Percentiles rank a stretch among this genome's conserved stretches.
phyloP scores from a whole-genome alignment of 2,113 vertebrate genomes.

The Condylura cristata region DNA sequence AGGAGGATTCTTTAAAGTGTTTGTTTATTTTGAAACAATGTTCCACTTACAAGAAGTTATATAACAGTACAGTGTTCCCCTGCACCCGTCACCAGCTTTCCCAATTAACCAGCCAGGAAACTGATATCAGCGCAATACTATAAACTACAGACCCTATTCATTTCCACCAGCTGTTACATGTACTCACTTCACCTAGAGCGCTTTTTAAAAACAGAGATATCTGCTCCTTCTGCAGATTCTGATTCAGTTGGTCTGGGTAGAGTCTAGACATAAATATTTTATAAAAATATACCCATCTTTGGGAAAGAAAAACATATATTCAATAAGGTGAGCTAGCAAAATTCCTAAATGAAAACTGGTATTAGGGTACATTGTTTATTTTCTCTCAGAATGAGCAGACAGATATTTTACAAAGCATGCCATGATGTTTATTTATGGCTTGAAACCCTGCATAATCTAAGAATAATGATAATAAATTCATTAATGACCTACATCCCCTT shows the following conservation, averaged over 20 bases:
- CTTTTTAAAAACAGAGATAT: neutral
- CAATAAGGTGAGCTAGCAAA: neutral
- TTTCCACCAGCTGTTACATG: neutral
- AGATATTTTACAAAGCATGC: neutral
- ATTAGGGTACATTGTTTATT: neutral
- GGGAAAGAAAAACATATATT: neutral
- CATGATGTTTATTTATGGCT: neutral
- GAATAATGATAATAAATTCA: neutral
- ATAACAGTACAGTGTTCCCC: neutral
- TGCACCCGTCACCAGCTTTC: neutral
- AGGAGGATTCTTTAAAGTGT: neutral
- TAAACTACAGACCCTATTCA: neutral
- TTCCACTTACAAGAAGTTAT: neutral
- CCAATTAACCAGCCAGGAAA: neutral
- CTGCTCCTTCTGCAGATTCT: neutral
- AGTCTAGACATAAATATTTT: slow-evolving; percentile 39
- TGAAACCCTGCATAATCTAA: neutral
- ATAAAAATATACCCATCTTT: neutral
- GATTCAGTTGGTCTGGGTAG: neutral
- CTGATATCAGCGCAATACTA: neutral
- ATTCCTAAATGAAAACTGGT: neutral
- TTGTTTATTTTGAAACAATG: slow-evolving; percentile 4
- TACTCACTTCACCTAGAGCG: neutral
- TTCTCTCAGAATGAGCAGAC: neutral
- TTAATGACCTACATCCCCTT: neutral